A percentile compares a stretch with the other conserved stretches of the same genome.
These are phyloP conservation scores for Phaethornis superciliosus DNA, from an alignment of 2,113 vertebrate species.

Conservation along the genomic window DNA sequence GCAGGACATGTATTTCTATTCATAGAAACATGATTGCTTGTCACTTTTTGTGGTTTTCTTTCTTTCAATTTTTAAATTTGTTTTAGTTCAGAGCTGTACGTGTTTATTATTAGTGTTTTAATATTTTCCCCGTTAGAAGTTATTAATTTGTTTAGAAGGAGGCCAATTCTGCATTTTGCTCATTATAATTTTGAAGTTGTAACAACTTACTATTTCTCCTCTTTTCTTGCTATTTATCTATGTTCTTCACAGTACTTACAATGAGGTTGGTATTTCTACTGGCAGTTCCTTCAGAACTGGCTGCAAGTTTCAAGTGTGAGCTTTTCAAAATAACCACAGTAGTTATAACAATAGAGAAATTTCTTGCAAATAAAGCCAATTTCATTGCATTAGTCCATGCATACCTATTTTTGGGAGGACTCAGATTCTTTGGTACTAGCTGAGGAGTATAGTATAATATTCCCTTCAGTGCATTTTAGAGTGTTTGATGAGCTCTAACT, in stretches of 20 bases:
- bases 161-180: background rate
- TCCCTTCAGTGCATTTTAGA: background rate
- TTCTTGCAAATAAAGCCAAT: background rate
- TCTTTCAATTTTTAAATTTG: background rate
- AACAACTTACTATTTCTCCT: fast-evolving
- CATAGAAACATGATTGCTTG: fast-evolving
- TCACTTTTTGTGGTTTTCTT: background rate
- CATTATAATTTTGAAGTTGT: fast-evolving
- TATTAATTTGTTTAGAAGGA: background rate
- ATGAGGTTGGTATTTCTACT: background rate
- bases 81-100: background rate
- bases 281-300: background rate
- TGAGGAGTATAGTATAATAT: background rate
- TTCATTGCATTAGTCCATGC: background rate
- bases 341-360: background rate
- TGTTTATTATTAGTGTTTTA: background rate
- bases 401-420: background rate
- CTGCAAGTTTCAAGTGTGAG: background rate
- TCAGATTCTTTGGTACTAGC: background rate
- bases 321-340: background rate
- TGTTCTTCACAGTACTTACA: background rate
- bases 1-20: fast-evolving
- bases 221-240: background rate
- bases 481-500: background rate
- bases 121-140: background rate